phyloP scores from a whole-genome alignment of 1,140 invertebrate species.

The Saccostrea echinata region DNA sequence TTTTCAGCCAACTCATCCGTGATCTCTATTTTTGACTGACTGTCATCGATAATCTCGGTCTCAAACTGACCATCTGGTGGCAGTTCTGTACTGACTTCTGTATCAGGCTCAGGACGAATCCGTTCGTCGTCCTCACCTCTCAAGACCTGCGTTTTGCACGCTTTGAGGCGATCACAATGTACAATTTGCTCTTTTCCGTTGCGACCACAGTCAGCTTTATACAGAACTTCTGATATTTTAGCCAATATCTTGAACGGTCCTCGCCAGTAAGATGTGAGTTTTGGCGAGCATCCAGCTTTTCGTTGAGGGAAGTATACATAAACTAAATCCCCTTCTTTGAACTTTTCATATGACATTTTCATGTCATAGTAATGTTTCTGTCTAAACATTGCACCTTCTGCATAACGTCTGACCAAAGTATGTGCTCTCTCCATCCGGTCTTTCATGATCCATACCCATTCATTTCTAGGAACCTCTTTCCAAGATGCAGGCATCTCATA shows the following conservation, averaged over 20 bases:
- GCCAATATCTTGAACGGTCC: constrained; percentile 31
- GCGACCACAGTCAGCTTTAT: constrained; percentile 33
- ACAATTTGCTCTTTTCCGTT: constrained; percentile 38
- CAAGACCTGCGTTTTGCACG: constrained; percentile 2
- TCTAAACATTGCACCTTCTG: background rate
- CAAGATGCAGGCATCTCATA: background rate
- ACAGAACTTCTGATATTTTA: constrained; percentile 24
- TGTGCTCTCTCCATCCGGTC: constrained; percentile 42
- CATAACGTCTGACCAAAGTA: constrained; percentile 20
- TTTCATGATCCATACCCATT: constrained; percentile 41
- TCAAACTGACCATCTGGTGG: background rate
- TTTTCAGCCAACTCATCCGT: background rate
- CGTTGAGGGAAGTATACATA: constrained; percentile 32
- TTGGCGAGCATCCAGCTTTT: constrained; percentile 13
- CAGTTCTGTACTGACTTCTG: background rate
- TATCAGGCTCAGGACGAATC: background rate
- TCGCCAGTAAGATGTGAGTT: constrained; percentile 38
- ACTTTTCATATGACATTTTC: constrained; percentile 34
- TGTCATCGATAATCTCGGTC: background rate
- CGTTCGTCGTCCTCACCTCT: background rate
- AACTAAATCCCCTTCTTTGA: background rate
- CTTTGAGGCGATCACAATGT: constrained; percentile 32
- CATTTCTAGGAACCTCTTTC: constrained; percentile 18
- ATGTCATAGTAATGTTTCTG: constrained; percentile 43
- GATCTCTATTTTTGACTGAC: background rate